phyloP scores from a whole-genome alignment of 2,113 vertebrate species.

The Sander lucioperca region DNA sequence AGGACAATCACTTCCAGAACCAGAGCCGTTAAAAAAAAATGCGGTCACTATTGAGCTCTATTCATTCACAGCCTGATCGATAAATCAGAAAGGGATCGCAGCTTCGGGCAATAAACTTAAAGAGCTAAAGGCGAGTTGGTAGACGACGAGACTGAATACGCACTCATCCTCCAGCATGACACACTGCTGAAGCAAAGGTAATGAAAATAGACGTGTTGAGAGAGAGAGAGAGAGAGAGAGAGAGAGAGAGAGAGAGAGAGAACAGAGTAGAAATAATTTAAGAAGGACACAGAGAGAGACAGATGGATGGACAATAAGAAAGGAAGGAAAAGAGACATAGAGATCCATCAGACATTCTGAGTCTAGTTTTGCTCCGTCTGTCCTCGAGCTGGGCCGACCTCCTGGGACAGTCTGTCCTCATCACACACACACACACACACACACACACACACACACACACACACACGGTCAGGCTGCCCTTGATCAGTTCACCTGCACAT shows the following conservation, averaged over 20 bases:
- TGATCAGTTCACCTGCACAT: neutral
- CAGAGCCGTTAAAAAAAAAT: too few species aligned
- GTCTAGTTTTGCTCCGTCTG: slow-evolving; percentile 27
- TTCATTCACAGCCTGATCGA: too few species aligned
- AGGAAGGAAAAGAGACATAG: neutral
- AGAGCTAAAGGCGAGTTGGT: too few species aligned
- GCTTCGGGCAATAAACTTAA: too few species aligned
- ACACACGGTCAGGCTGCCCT: neutral
- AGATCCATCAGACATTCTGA: slow-evolving; percentile 11
- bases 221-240: neutral
- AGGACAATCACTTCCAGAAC: too few species aligned
- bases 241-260: neutral
- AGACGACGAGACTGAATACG: neutral
- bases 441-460: slow-evolving; percentile 9
- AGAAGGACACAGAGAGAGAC: neutral
- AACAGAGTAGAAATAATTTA: neutral
- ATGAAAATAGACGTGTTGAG: slow-evolving; percentile 27
- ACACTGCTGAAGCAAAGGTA: slow-evolving; percentile 3
- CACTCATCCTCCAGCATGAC: slow-evolving; percentile 1
- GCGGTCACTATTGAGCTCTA: too few species aligned
- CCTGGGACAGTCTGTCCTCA: slow-evolving; percentile 44
- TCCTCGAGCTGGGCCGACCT: slow-evolving; percentile 14
- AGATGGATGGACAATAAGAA: neutral
- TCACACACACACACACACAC: slow-evolving; percentile 14
- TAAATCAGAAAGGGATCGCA: too few species aligned